Conservation (phyloP, 2,888 invertebrate species). For the Trissolcus brochymenae region DNA sequence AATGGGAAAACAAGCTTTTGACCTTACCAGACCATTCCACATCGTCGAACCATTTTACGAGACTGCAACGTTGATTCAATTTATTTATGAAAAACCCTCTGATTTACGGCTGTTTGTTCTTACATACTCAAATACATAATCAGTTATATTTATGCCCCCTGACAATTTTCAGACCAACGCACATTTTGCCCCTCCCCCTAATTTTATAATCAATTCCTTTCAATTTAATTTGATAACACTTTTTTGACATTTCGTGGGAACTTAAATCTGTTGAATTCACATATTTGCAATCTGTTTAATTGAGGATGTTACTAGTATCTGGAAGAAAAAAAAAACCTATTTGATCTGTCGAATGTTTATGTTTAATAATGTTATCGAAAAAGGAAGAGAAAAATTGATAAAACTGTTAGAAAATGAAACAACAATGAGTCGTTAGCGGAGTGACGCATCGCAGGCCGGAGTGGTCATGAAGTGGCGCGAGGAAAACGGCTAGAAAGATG, state of each 20-base stretch:
- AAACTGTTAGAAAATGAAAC: slow-evolving; percentile 14
- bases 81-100: slow-evolving; percentile 22
- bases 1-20: slow-evolving; percentile 23
- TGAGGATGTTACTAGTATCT: no score
- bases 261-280: no score
- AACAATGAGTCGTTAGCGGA: slow-evolving; percentile 49
- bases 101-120: slow-evolving; percentile 15
- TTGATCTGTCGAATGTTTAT: no score
- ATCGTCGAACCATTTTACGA: slow-evolving; percentile 16
- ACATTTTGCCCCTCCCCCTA: not conserved
- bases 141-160: not conserved
- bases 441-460: slow-evolving; percentile 36
- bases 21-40: slow-evolving; percentile 20
- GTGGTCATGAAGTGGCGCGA: slow-evolving; percentile 26
- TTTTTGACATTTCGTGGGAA: no score
- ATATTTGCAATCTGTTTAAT: no score
- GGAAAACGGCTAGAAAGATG: slow-evolving; percentile 10
- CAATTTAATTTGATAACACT: not conserved
- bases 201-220: not conserved
- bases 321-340: no score
- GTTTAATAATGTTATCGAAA: not conserved
- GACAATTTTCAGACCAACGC: not conserved
- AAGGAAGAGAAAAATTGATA: slow-evolving; percentile 27
- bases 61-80: slow-evolving; percentile 15
- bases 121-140: no score